Evolutionary conservation across 37 sponge, comb jelly and placozoan species (phyloP).

Genomic region (Crambe crambe): DNA sequence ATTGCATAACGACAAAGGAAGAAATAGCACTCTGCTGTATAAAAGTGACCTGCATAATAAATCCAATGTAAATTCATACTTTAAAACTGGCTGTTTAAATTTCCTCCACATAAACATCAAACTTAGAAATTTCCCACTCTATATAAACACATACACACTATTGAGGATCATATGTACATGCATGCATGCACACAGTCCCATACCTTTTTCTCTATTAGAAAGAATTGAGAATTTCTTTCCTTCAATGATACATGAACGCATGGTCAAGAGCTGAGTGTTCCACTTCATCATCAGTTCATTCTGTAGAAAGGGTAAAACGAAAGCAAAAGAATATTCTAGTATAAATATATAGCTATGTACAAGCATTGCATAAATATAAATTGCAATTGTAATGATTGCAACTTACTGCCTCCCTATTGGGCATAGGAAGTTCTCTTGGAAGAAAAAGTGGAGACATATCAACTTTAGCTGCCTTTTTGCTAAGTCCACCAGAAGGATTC

Average conservation of each 20-base stretch:
- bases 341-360: too few relatives aligned
- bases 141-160: too few relatives aligned
- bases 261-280: slow-evolving; percentile 48
- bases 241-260: slow-evolving; percentile 90
- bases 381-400: too few relatives aligned
- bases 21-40: slow-evolving; percentile 90
- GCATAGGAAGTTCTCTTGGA: slow-evolving; percentile 66
- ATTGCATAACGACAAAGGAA: slow-evolving; percentile 87
- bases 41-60: slow-evolving; percentile 78
- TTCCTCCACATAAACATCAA: too few relatives aligned
- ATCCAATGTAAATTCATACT: too few relatives aligned
- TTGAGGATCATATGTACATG: too few relatives aligned
- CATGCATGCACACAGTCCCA: too few relatives aligned
- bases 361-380: too few relatives aligned
- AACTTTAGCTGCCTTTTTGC: slow-evolving; percentile 75
- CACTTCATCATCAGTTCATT: slow-evolving; percentile 27
- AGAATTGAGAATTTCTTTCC: slow-evolving; percentile 84
- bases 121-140: too few relatives aligned
- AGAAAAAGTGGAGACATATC: slow-evolving; percentile 87
- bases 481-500: slow-evolving; percentile 23
- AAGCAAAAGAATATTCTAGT: too few relatives aligned
- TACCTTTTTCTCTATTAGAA: slow-evolving; percentile 72
- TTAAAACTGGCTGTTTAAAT: too few relatives aligned
- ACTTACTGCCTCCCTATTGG: slow-evolving; percentile 81
- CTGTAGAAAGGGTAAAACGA: slow-evolving; percentile 8